These are phyloP conservation scores for Idaea dimidiata DNA, from an alignment of 2,888 invertebrate genomes.

Conservation along the genomic window DNA sequence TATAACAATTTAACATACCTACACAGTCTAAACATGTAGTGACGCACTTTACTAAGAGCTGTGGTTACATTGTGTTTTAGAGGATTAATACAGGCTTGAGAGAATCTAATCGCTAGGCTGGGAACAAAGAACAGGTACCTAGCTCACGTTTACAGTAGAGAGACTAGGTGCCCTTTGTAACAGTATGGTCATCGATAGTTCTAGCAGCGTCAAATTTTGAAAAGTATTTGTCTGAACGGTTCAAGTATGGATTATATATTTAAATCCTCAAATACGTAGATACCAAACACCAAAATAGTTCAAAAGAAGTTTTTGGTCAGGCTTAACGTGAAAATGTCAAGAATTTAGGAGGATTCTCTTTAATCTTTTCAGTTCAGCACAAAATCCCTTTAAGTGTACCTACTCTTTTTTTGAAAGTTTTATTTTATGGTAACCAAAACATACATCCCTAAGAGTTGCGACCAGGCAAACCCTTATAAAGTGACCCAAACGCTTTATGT, in stretches of 20 bases:
- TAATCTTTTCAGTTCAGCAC: not conserved
- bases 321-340: not conserved
- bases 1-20: no score
- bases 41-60: not conserved
- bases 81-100: not conserved
- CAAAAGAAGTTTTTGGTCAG: not conserved
- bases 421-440: not conserved
- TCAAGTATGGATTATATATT: not conserved
- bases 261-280: not conserved
- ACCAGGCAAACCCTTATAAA: no score
- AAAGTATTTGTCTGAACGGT: not conserved
- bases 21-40: not conserved
- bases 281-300: not conserved
- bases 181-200: not conserved
- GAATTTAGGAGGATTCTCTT: constrained; percentile 4
- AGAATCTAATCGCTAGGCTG: not conserved
- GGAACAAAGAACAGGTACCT: not conserved
- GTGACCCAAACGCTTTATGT: no score
- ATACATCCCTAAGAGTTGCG: not conserved
- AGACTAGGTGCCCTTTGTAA: no score
- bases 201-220: not conserved
- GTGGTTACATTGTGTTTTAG: not conserved
- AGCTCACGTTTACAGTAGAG: not conserved
- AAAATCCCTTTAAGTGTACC: not conserved
- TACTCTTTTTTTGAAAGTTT: not conserved